Conservation (phyloP, 2,113 vertebrate species). For the Vidua macroura region DNA sequence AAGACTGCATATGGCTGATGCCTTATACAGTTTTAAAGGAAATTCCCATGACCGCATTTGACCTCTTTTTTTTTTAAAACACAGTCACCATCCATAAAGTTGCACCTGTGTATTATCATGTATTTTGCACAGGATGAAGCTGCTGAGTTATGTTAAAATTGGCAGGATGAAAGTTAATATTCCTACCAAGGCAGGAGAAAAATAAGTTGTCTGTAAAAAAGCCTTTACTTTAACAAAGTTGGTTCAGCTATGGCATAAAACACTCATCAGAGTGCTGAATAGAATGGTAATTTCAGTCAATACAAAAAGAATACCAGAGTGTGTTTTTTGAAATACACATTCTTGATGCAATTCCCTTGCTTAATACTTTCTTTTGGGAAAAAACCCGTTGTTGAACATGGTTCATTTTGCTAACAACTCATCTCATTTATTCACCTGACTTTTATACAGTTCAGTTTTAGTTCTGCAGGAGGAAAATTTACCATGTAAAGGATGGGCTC, state of each 20-base stretch:
- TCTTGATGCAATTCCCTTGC: background rate
- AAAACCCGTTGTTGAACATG: background rate
- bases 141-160: background rate
- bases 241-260: background rate
- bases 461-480: background rate
- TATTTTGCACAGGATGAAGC: background rate
- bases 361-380: background rate
- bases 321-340: background rate
- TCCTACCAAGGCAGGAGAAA: background rate
- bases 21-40: constrained; percentile 35
- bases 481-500: background rate
- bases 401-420: background rate
- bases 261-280: background rate
- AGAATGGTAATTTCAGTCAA: background rate
- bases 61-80: background rate
- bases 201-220: background rate
- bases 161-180: background rate
- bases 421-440: background rate
- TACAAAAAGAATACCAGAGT: background rate
- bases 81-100: background rate
- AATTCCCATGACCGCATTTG: constrained; percentile 35
- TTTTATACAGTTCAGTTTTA: background rate
- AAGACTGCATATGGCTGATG: constrained; percentile 24
- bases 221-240: background rate
- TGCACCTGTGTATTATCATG: background rate